Percentiles rank a stretch among this genome's conserved stretches.
Evolutionary conservation across 2,888 invertebrate species (phyloP).

Genomic region (Neria commutata): DNA sequence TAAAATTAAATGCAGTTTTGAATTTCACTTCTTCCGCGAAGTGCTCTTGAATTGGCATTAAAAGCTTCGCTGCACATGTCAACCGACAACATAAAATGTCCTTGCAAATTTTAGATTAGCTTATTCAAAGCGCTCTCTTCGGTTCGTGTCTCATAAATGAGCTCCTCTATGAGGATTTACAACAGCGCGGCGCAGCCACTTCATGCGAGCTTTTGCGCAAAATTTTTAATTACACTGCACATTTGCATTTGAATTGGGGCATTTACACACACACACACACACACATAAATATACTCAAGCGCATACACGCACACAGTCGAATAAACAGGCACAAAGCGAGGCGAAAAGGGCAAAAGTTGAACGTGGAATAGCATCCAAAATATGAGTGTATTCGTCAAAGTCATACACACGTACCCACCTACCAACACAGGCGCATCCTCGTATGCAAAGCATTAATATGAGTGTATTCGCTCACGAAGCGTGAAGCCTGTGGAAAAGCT

Average conservation of each 20-base stretch:
- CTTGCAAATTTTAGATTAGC: no score
- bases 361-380: background rate
- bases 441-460: background rate
- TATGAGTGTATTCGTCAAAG: slow-evolving; percentile 8
- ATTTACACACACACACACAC: slow-evolving; percentile 48
- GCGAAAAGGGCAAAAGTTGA: background rate
- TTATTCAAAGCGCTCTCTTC: no score
- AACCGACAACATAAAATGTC: no score
- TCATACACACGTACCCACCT: slow-evolving; percentile 1
- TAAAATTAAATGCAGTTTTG: no score
- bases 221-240: slow-evolving; percentile 51
- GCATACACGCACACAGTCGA: background rate
- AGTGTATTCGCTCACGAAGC: slow-evolving; percentile 28
- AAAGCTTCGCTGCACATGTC: no score
- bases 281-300: slow-evolving; percentile 39
- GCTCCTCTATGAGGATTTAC: no score
- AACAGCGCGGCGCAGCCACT: background rate
- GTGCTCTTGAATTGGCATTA: no score
- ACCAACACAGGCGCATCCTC: background rate
- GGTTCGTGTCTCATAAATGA: no score
- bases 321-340: background rate
- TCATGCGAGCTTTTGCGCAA: slow-evolving; percentile 37
- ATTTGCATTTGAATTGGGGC: slow-evolving; percentile 53
- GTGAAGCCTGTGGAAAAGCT: slow-evolving; percentile 35
- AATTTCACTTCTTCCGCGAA: no score